Percentiles rank a stretch among this genome's conserved stretches.
phyloP scores from a whole-genome alignment of 64 coral and sea anemone species.

The Orbicella faveolata region DNA sequence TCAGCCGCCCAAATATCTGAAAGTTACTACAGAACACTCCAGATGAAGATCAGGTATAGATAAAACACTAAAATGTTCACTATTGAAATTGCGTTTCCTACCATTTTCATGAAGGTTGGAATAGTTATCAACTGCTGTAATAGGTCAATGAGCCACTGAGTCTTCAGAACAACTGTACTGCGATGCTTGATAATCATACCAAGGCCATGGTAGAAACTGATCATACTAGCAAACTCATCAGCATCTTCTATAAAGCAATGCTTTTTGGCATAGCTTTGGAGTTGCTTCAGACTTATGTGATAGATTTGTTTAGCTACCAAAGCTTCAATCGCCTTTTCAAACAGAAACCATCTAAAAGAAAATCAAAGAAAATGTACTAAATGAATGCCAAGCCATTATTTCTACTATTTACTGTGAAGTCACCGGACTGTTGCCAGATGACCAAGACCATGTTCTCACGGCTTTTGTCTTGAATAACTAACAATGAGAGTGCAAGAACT shows the following conservation, averaged over 20 bases:
- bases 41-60: too few species aligned
- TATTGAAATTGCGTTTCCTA: too few species aligned
- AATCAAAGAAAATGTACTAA: too few species aligned
- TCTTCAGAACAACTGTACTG: constrained; percentile 31
- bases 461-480: too few species aligned
- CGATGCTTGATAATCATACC: constrained; percentile 45
- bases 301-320: constrained; percentile 1
- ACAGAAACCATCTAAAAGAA: constrained; percentile 17
- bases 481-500: too few species aligned
- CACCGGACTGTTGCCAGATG: too few species aligned
- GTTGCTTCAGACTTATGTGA: constrained; percentile 21
- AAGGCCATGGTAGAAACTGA: constrained; percentile 50
- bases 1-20: too few species aligned
- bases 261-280: constrained; percentile 27
- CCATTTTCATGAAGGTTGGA: constrained; percentile 30
- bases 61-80: too few species aligned
- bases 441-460: too few species aligned
- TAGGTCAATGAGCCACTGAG: constrained; percentile 58
- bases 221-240: constrained; percentile 14
- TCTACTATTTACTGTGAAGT: too few species aligned
- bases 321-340: constrained; percentile 30
- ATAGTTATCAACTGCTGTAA: constrained; percentile 48
- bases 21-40: too few species aligned
- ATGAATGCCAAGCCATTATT: too few species aligned
- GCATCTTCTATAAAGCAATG: constrained; percentile 36